phyloP scores from a whole-genome alignment of 2,797 vertebrate genomes.

The Pseudotriccus pelzelni region DNA sequence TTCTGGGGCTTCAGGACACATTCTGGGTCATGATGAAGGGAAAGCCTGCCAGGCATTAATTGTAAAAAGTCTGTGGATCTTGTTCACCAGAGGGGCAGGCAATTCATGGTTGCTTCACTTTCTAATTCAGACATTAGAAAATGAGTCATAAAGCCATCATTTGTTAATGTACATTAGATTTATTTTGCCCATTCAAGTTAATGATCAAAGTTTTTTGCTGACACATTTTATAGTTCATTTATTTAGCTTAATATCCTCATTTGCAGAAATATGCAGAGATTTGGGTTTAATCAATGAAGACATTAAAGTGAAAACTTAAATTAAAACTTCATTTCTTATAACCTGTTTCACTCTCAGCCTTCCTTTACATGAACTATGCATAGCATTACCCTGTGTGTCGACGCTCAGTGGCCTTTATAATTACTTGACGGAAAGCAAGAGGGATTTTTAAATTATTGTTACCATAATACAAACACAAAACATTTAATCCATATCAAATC shows the following conservation, averaged over 20 bases:
- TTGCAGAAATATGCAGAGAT: conserved; percentile 49
- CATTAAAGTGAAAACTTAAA: conserved; percentile 59
- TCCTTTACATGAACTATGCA: not conserved
- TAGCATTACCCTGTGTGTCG: not conserved
- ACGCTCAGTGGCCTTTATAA: not conserved
- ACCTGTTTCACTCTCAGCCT: not conserved
- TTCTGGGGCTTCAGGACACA: conserved; percentile 2
- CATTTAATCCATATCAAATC: not conserved
- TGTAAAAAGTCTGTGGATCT: not conserved
- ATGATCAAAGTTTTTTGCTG: not conserved
- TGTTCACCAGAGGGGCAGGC: not conserved
- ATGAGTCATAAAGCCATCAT: conserved; percentile 36
- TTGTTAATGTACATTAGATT: conserved; percentile 32
- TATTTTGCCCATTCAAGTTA: conserved; percentile 38
- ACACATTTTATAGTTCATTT: conserved; percentile 41
- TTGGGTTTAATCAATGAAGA: conserved; percentile 50
- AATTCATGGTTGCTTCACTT: conserved; percentile 10
- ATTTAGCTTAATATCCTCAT: conserved; percentile 60
- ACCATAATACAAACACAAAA: conserved; percentile 10
- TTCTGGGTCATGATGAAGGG: conserved; percentile 7
- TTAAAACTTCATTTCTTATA: conserved; percentile 52
- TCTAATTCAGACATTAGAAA: conserved; percentile 17
- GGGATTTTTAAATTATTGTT: conserved; percentile 25
- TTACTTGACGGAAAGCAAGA: conserved; percentile 36
- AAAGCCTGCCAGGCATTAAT: not conserved